phyloP scores from a whole-genome alignment of 2,797 vertebrate species.

The Gallinago solitaria region DNA sequence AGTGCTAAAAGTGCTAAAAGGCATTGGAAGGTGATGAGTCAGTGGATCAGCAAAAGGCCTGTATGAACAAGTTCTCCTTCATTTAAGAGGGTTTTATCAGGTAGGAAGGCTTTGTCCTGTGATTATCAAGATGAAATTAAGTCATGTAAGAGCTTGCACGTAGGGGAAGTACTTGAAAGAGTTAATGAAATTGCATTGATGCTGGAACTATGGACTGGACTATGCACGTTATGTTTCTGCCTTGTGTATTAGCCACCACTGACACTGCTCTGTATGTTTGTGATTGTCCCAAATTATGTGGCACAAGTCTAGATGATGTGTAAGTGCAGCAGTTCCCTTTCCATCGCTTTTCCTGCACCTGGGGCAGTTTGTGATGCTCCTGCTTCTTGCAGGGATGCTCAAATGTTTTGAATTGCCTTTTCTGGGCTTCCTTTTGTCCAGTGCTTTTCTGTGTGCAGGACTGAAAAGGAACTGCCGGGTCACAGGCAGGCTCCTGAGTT shows the following conservation, averaged over 20 bases:
- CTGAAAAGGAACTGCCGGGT: background rate
- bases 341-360: rapidly evolving
- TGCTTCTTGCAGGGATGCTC: background rate
- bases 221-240: rapidly evolving
- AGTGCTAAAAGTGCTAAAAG: too few relatives aligned
- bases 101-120: background rate
- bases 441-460: background rate
- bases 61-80: background rate
- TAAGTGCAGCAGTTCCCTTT: background rate
- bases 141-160: background rate
- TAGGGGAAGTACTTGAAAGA: background rate
- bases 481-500: background rate
- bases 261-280: rapidly evolving
- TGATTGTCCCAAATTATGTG: rapidly evolving
- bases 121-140: background rate
- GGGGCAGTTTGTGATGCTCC: background rate
- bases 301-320: background rate
- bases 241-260: background rate
- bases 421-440: background rate
- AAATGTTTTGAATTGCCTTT: background rate
- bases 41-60: background rate
- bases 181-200: background rate
- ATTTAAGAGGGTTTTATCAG: background rate
- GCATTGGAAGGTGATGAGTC: background rate
- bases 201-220: background rate